Conservation (phyloP, 2,113 vertebrate genomes). For the Panurus biarmicus region DNA sequence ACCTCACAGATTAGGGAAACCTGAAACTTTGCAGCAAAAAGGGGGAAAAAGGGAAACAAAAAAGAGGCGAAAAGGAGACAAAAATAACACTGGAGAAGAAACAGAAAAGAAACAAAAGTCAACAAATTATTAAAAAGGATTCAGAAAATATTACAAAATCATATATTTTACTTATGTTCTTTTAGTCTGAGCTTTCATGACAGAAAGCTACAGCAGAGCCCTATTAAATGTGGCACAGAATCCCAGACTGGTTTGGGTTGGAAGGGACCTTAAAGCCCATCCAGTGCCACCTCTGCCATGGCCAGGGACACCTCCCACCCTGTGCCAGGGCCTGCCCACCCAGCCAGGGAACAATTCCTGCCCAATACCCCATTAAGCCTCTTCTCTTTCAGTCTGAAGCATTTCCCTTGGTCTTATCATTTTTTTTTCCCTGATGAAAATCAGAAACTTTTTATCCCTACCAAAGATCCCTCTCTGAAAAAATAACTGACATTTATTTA, state of each 20-base stretch:
- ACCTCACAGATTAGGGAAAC: background rate
- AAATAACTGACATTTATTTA: background rate
- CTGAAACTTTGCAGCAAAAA: background rate
- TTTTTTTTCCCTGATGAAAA: background rate
- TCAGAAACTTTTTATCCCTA: background rate
- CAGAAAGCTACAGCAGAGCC: background rate
- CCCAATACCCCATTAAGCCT: background rate
- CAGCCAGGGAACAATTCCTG: accelerated
- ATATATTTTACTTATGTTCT: background rate
- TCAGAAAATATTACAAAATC: background rate
- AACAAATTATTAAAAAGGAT: too few relatives aligned
- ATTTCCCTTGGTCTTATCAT: too few relatives aligned
- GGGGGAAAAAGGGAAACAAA: accelerated
- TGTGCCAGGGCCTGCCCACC: background rate
- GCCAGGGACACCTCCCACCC: background rate
- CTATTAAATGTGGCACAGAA: background rate
- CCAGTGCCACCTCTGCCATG: background rate
- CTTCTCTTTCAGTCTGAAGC: background rate
- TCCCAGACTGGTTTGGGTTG: background rate
- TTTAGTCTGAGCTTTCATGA: background rate
- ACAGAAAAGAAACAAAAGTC: background rate
- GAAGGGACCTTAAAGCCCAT: accelerated
- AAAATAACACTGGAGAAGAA: background rate
- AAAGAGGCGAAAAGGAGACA: background rate
- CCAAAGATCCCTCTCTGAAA: background rate